A percentile compares a stretch with the other conserved stretches of the same genome.
Conservation (phyloP, 2,113 vertebrate genomes). For the Centropus bengalensis region DNA sequence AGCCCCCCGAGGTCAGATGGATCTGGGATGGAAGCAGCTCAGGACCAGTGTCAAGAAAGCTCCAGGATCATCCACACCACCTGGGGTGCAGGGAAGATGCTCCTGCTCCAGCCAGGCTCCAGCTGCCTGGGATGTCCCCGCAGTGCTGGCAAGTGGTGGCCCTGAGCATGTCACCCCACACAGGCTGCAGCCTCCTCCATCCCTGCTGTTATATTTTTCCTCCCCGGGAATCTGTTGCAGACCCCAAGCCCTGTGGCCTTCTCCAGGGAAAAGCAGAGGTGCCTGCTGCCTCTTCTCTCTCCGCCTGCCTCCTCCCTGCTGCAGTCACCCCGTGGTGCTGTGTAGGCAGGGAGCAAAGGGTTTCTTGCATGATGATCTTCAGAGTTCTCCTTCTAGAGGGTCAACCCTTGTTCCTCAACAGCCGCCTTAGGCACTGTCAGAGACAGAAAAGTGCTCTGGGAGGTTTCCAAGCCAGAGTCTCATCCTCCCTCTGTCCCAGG, state of each 20-base stretch:
- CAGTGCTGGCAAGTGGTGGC: neutral
- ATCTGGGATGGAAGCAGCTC: neutral
- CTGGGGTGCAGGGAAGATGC: neutral
- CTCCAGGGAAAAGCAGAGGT: neutral
- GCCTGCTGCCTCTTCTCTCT: neutral
- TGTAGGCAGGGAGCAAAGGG: accelerated
- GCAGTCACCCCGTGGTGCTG: accelerated
- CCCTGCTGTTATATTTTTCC: accelerated
- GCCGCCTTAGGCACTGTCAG: neutral
- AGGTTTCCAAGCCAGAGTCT: neutral
- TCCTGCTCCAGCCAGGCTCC: neutral
- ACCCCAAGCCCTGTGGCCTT: neutral
- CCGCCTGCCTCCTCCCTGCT: neutral
- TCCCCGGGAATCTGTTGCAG: neutral
- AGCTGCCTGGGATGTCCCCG: neutral
- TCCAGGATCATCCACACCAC: neutral
- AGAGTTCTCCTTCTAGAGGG: neutral
- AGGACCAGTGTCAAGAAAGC: neutral
- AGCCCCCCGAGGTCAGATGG: neutral
- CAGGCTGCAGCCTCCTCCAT: neutral
- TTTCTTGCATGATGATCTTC: neutral
- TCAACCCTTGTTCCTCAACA: neutral
- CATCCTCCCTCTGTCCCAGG: neutral
- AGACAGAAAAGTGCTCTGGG: neutral
- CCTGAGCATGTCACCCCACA: neutral